Evolutionary conservation across 37 sponge, comb jelly and placozoan species (phyloP).

Genomic region (Crambe crambe): DNA sequence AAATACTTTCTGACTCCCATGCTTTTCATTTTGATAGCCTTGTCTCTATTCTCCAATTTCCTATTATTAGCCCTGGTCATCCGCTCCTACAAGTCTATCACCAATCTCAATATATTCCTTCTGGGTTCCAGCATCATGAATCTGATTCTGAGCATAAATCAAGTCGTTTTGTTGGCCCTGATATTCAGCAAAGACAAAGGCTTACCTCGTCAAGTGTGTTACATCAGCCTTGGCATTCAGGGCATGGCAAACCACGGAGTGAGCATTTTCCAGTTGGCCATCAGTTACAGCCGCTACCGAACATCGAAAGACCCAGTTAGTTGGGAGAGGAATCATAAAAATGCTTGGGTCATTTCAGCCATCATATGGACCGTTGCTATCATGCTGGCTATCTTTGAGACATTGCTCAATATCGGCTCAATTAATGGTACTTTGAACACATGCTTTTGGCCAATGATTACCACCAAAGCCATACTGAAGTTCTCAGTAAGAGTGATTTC

Average conservation of each 20-base stretch:
- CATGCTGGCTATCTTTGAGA: neutral
- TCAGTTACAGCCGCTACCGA: neutral
- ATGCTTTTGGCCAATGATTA: neutral
- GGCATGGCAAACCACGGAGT: neutral
- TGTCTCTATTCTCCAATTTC: neutral
- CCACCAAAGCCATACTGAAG: neutral
- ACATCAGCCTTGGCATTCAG: neutral
- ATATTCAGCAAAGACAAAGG: neutral
- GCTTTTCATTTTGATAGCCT: neutral
- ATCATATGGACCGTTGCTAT: neutral
- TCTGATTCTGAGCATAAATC: neutral
- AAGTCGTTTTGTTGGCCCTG: neutral
- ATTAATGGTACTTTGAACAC: neutral
- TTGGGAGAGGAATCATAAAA: neutral
- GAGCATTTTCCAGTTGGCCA: neutral
- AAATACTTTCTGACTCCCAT: neutral
- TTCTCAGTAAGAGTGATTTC: neutral
- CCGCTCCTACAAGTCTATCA: neutral
- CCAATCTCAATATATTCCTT: conserved; percentile 27
- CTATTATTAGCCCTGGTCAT: neutral
- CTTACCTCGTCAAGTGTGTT: neutral
- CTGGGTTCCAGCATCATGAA: conserved; percentile 5
- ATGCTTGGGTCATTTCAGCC: neutral
- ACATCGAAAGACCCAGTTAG: neutral
- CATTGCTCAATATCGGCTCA: neutral